A percentile compares a stretch with the other conserved stretches of the same genome.
These are phyloP conservation scores for Crossocerus cetratus DNA, from an alignment of 2,888 invertebrate genomes.

Conservation along the genomic window DNA sequence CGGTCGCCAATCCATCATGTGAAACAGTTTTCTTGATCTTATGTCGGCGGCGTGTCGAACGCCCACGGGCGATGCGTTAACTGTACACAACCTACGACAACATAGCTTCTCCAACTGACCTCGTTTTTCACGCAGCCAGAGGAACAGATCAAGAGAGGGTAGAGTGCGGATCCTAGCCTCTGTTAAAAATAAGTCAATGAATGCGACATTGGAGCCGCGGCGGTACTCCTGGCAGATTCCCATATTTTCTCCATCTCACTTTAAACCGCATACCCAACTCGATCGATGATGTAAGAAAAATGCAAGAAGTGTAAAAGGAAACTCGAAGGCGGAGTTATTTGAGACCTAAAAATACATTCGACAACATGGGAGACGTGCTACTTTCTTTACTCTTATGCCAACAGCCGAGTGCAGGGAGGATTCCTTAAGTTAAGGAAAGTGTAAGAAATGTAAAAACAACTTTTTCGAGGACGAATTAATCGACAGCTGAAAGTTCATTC, in stretches of 20 bases:
- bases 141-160: slow-evolving; percentile 15
- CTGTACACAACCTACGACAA: slow-evolving; percentile 53
- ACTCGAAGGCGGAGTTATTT: too few relatives aligned
- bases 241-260: background rate
- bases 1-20: slow-evolving; percentile 45
- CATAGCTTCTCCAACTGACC: slow-evolving; percentile 15
- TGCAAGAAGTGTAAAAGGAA: too few relatives aligned
- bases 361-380: too few relatives aligned
- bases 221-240: slow-evolving; percentile 7
- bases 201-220: slow-evolving; percentile 19
- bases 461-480: too few relatives aligned
- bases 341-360: too few relatives aligned
- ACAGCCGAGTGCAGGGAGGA: too few relatives aligned
- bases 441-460: too few relatives aligned
- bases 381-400: too few relatives aligned
- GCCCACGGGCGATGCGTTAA: slow-evolving; percentile 40
- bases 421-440: too few relatives aligned
- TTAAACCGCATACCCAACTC: too few relatives aligned
- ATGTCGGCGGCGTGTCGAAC: slow-evolving; percentile 39
- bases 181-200: slow-evolving; percentile 39
- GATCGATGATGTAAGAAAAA: too few relatives aligned
- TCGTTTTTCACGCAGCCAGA: slow-evolving; percentile 27
- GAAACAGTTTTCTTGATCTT: slow-evolving; percentile 47
- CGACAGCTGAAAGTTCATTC: background rate
- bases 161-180: background rate